phyloP scores from a whole-genome alignment of 2,888 invertebrate genomes.

The Peribatodes rhomboidaria region DNA sequence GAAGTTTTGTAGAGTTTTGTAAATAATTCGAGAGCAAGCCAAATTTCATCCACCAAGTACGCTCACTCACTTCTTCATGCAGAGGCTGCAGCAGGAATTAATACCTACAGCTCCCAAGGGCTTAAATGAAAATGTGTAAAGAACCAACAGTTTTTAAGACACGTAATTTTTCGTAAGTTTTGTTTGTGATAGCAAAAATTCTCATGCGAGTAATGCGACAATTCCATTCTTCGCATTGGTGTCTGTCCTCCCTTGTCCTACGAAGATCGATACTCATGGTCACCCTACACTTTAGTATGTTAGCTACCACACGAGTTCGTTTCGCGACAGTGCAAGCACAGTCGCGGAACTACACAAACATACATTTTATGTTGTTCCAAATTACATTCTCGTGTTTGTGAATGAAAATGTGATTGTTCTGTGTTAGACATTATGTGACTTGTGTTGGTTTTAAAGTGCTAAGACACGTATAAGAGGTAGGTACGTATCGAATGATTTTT shows the following conservation, averaged over 20 bases:
- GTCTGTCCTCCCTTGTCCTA: background rate
- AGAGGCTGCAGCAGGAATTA: too few species aligned
- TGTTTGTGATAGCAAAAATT: too few species aligned
- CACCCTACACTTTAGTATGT: slow-evolving; percentile 14
- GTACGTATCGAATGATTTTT: slow-evolving; percentile 2
- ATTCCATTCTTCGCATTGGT: too few species aligned
- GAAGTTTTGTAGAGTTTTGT: too few species aligned
- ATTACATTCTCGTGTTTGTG: slow-evolving; percentile 5
- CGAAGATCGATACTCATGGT: background rate
- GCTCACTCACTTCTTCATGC: too few species aligned
- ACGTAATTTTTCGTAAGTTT: too few species aligned
- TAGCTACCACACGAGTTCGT: slow-evolving; percentile 17
- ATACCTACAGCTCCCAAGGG: too few species aligned
- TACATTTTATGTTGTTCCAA: slow-evolving; percentile 1
- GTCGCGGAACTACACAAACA: background rate
- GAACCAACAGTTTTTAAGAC: too few species aligned
- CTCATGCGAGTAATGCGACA: too few species aligned
- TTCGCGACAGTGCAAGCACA: slow-evolving; percentile 20
- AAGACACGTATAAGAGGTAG: background rate
- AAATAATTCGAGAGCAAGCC: too few species aligned
- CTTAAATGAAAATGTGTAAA: too few species aligned
- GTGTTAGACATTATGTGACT: slow-evolving; percentile 3
- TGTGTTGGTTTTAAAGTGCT: background rate
- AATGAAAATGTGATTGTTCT: slow-evolving; percentile 23
- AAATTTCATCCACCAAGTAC: too few species aligned